Percentiles rank a stretch among this genome's conserved stretches.
Evolutionary conservation across 1,140 invertebrate species (phyloP).

Genomic region (Caenorhabditis remanei): DNA sequence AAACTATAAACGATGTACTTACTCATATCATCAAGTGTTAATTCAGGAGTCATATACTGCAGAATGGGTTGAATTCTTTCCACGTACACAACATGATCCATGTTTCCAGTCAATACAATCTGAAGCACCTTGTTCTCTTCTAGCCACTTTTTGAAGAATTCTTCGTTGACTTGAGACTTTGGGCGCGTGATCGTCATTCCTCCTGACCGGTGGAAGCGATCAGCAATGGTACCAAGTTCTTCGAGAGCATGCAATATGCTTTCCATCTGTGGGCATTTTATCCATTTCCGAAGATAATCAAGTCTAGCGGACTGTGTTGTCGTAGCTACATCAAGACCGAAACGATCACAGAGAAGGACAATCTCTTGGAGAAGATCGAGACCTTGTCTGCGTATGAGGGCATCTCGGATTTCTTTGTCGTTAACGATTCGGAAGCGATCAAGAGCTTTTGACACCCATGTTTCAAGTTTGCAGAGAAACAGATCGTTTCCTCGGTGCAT

Average conservation of each 20-base stretch:
- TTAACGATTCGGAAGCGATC: slow-evolving; percentile 21
- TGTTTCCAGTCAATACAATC: slow-evolving; percentile 31
- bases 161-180: slow-evolving; percentile 7
- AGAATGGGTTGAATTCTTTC: slow-evolving; percentile 35
- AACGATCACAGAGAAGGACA: slow-evolving; percentile 11
- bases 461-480: slow-evolving; percentile 5
- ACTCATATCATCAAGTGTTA: slow-evolving; percentile 33
- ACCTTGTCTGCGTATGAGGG: slow-evolving; percentile 9
- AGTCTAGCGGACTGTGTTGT: slow-evolving; percentile 5
- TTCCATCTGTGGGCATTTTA: slow-evolving; percentile 43
- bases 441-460: not conserved
- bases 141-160: slow-evolving; percentile 41
- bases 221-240: slow-evolving; percentile 32
- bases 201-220: slow-evolving; percentile 22
- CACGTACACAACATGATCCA: slow-evolving; percentile 29
- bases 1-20: not conserved
- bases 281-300: slow-evolving; percentile 41
- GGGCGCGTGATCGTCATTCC: slow-evolving; percentile 32
- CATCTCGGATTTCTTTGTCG: slow-evolving; percentile 28
- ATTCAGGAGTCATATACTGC: slow-evolving; percentile 38
- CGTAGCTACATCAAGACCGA: slow-evolving; percentile 17
- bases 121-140: slow-evolving; percentile 39
- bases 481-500: not conserved
- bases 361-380: slow-evolving; percentile 35
- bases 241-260: slow-evolving; percentile 28